A percentile compares a stretch with the other conserved stretches of the same genome.
These are phyloP conservation scores for Trichonephila inaurata DNA, from an alignment of 1,140 invertebrate genomes.

Conservation along the genomic window DNA sequence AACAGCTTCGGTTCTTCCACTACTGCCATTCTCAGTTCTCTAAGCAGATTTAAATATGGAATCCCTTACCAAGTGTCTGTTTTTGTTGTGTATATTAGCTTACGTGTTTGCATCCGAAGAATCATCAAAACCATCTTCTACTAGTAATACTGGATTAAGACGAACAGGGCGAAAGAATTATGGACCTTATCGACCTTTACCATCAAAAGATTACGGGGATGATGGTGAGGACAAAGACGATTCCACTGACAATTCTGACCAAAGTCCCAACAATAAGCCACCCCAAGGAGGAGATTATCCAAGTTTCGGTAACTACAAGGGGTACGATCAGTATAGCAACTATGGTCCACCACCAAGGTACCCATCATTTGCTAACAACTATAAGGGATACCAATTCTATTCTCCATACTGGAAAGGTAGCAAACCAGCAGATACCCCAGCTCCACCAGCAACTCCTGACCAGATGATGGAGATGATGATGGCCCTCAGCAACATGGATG, in stretches of 20 bases:
- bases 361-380: neutral
- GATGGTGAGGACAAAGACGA: slow-evolving; percentile 47
- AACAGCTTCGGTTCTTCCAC: neutral
- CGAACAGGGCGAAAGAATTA: slow-evolving; percentile 55
- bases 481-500: slow-evolving; percentile 8
- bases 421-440: neutral
- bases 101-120: neutral
- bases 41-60: neutral
- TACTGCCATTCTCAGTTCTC: neutral
- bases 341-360: neutral
- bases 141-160: neutral
- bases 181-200: neutral
- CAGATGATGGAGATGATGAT: slow-evolving; percentile 59
- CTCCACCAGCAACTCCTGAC: neutral
- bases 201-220: slow-evolving; percentile 10
- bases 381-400: slow-evolving; percentile 40
- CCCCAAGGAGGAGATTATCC: slow-evolving; percentile 21
- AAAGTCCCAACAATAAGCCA: neutral
- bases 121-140: neutral
- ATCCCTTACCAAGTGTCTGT: neutral
- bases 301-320: slow-evolving; percentile 41
- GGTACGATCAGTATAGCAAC: neutral
- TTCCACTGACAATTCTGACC: neutral
- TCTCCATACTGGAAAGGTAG: slow-evolving; percentile 29
- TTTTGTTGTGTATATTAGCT: neutral